phyloP scores from a whole-genome alignment of 1,140 invertebrate genomes.

The Aphidius ervi region DNA sequence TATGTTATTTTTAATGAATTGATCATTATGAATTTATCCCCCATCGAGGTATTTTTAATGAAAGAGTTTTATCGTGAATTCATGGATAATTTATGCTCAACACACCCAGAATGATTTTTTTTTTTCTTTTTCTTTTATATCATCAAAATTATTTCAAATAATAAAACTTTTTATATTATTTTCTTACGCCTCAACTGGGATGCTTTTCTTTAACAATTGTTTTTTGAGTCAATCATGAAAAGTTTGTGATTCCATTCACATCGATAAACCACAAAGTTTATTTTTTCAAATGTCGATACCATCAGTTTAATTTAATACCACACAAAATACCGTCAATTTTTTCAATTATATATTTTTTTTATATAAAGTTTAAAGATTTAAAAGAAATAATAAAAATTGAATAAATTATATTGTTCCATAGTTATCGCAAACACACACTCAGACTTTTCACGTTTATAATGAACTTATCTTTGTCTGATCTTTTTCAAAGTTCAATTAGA shows the following conservation, averaged over 20 bases:
- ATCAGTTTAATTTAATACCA: background rate
- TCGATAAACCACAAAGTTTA: constrained; percentile 19
- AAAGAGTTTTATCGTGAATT: too few species aligned
- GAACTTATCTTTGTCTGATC: too few species aligned
- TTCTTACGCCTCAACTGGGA: constrained; percentile 8
- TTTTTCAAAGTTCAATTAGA: too few species aligned
- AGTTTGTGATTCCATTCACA: constrained; percentile 30
- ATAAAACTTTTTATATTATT: constrained; percentile 19
- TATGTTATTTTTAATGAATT: too few species aligned
- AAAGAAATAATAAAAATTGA: background rate
- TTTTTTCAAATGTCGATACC: constrained; percentile 14
- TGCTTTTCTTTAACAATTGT: constrained; percentile 9
- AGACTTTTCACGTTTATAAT: too few species aligned
- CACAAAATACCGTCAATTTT: background rate
- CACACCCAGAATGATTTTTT: background rate
- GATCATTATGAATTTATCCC: too few species aligned
- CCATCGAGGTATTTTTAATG: too few species aligned
- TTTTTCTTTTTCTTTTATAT: constrained; percentile 3
- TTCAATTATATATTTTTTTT: background rate
- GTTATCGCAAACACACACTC: too few species aligned
- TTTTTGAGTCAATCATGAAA: constrained; percentile 32
- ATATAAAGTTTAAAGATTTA: background rate
- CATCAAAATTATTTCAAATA: constrained; percentile 2
- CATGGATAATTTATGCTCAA: too few species aligned
- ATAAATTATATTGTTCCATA: too few species aligned